phyloP scores from a whole-genome alignment of 2,888 invertebrate species.

The Drosophila cognata region DNA sequence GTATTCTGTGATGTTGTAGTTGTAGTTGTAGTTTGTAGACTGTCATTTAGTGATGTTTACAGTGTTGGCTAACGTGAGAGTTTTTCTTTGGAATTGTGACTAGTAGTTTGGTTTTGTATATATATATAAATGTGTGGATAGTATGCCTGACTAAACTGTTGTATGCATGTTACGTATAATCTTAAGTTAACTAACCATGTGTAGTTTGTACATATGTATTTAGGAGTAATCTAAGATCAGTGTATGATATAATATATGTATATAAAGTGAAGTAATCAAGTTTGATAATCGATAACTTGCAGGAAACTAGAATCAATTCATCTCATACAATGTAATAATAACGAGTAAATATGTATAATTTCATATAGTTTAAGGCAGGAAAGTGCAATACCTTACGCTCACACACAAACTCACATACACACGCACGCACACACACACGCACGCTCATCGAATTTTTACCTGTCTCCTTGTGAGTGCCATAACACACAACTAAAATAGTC shows the following conservation, averaged over 20 bases:
- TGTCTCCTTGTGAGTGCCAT: slow-evolving; percentile 51
- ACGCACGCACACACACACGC: slow-evolving; percentile 13
- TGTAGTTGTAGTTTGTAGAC: not conserved
- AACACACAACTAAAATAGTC: slow-evolving; percentile 43
- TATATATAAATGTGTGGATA: not conserved
- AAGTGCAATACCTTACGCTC: slow-evolving; percentile 55
- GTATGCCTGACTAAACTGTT: slow-evolving; percentile 58
- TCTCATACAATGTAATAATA: slow-evolving; percentile 48
- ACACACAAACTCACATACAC: slow-evolving; percentile 14
- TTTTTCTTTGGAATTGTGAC: slow-evolving; percentile 4
- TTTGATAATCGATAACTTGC: slow-evolving; percentile 52
- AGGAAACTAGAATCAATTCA: slow-evolving; percentile 60
- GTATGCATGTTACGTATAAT: slow-evolving; percentile 52
- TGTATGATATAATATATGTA: slow-evolving; percentile 25
- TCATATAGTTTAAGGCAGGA: slow-evolving; percentile 22
- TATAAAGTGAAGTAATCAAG: slow-evolving; percentile 34
- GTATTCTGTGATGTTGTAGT: slow-evolving; percentile 19
- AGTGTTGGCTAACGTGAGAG: slow-evolving; percentile 23
- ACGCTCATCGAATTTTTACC: slow-evolving; percentile 33
- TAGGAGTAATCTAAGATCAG: slow-evolving; percentile 40
- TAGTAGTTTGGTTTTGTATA: slow-evolving; percentile 52
- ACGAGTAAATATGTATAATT: slow-evolving; percentile 18
- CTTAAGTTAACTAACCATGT: slow-evolving; percentile 27
- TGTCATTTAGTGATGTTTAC: slow-evolving; percentile 45
- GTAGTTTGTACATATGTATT: slow-evolving; percentile 34